These are phyloP conservation scores for Phenganax subtilis DNA, from an alignment of 92 coral and sea anemone species.

Conservation along the genomic window DNA sequence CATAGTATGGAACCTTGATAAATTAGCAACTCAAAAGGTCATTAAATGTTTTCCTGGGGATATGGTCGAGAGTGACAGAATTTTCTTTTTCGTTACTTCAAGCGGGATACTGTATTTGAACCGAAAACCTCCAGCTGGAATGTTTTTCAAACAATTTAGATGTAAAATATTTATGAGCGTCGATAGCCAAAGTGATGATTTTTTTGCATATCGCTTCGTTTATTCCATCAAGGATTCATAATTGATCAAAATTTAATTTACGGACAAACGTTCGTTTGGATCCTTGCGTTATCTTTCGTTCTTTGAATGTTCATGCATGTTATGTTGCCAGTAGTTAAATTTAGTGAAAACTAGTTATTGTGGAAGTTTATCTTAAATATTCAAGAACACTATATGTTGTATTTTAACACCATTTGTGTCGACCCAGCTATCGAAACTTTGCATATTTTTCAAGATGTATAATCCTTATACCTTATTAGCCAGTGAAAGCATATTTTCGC, in stretches of 20 bases:
- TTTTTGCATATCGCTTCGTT: background rate
- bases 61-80: no score
- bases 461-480: no score
- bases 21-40: no score
- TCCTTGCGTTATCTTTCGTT: background rate
- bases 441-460: no score
- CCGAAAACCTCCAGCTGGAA: background rate
- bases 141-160: constrained; percentile 8
- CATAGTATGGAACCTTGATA: background rate
- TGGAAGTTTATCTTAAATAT: no score
- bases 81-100: background rate
- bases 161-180: background rate
- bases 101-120: background rate
- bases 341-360: no score
- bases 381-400: no score
- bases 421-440: no score
- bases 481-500: no score
- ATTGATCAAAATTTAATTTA: constrained; percentile 17
- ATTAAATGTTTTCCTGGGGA: no score
- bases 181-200: background rate
- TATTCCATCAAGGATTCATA: constrained; percentile 8
- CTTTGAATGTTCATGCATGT: background rate
- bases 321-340: background rate
- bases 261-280: background rate
- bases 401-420: no score